Base-by-base conservation (phyloP, 2,797 vertebrate genomes). In the Mallotus villosus region DNA sequence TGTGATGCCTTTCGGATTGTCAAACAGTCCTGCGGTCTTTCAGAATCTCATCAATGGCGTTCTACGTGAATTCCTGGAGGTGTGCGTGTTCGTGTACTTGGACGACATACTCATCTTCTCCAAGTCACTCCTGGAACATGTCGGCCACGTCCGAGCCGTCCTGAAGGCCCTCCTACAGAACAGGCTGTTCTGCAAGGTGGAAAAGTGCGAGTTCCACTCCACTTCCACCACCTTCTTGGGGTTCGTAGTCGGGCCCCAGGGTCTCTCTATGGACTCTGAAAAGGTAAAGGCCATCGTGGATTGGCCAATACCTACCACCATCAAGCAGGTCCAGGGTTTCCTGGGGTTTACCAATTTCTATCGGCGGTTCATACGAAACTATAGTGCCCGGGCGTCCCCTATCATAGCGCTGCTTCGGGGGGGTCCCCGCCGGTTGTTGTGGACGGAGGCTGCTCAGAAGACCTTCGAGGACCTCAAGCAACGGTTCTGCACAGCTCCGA, bases 321-420 rank as follows among this genome's bases (percentile, higher is more conserved):
- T 4, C 5, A 68, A 68, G 66, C 46, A 68, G 25, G 4, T 67
- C 2, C 5, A 25, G 4, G 8, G 4, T 0, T 67, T 67, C 16
- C 22, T 67, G 9, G 46, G 46, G 21, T 67, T 67, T 4, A 22
- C 21, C 22, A 55, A 67, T 41, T 67, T 67, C 25, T 41, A 53
- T 57, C 3, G 27, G 3, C 24, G 22, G 9, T 68, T 68, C 12
- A 68, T 57, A 24, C n/a, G 17, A 11, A 32, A 21, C 6, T 57
- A 25, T 17, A 21, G 49, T 53, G 19, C 49, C 49, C 2, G 11
- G 11, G 49, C 7, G 49, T 12, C 49, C 19, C 49, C 49, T 19
- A 19, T 57, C 55, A 19, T 21, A 4, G 1, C 17, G 3, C 55
- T 57, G 55, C 55, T 19, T 19, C 14, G 11, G 11, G 17, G 55